Evolutionary conservation across 92 coral and sea anemone species (phyloP).

Genomic region (Nematostella vectensis): DNA sequence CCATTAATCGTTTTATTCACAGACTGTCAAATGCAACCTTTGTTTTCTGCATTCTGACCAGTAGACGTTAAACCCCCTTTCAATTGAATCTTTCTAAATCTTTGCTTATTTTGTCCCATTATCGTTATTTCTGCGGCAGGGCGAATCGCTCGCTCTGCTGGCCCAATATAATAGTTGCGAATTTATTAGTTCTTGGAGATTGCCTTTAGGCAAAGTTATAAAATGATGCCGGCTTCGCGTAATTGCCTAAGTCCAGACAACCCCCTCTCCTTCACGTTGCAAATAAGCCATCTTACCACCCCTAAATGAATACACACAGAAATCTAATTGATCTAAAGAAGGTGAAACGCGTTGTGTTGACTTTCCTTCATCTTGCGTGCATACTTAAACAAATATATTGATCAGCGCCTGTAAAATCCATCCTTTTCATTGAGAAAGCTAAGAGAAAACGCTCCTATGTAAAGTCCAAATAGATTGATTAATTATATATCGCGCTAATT

Average conservation of each 20-base stretch:
- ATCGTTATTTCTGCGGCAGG: conserved; percentile 12
- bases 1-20: conserved; percentile 15
- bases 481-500: conserved; percentile 32
- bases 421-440: not conserved
- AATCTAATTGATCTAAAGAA: conserved; percentile 21
- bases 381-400: conserved; percentile 15
- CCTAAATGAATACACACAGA: conserved; percentile 1
- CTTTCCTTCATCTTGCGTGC: too few species aligned
- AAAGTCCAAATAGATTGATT: conserved; percentile 32
- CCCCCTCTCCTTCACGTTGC: conserved; percentile 21
- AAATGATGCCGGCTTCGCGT: conserved; percentile 29
- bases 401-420: conserved; percentile 8
- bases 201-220: conserved; percentile 27
- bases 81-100: conserved; percentile 21
- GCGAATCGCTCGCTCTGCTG: conserved; percentile 17
- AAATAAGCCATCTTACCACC: conserved; percentile 7
- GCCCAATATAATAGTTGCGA: conserved; percentile 23
- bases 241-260: conserved; percentile 20
- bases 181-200: conserved; percentile 25
- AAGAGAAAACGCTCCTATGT: conserved; percentile 1
- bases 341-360: conserved; percentile 11
- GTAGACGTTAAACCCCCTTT: too few species aligned
- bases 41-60: conserved; percentile 31
- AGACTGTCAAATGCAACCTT: conserved; percentile 27
- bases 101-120: conserved; percentile 14